These are phyloP conservation scores for Paracanthobrama guichenoti DNA, from an alignment of 2,113 vertebrate genomes.

Conservation along the genomic window DNA sequence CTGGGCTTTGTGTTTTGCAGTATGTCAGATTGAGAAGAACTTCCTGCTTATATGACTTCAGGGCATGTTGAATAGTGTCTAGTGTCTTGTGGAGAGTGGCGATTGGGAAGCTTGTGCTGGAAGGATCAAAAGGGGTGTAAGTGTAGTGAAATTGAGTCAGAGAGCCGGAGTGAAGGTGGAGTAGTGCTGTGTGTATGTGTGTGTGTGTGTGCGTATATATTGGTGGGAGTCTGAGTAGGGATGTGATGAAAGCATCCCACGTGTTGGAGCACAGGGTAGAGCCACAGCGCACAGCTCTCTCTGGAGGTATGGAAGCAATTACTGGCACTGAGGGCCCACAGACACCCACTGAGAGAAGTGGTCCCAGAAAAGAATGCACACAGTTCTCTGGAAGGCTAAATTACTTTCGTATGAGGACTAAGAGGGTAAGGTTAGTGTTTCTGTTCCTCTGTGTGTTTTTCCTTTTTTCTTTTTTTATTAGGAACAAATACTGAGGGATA, in stretches of 20 bases:
- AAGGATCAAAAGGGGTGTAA: slow-evolving; percentile 34
- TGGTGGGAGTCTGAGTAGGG: slow-evolving; percentile 65
- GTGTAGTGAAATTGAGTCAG: slow-evolving; percentile 38
- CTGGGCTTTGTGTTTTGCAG: slow-evolving; percentile 34
- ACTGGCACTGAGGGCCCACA: slow-evolving; percentile 83
- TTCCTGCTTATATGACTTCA: slow-evolving; percentile 45
- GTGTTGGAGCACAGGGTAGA: slow-evolving; percentile 68
- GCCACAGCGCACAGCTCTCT: slow-evolving; percentile 64
- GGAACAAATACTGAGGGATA: slow-evolving; percentile 75
- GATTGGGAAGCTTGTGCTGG: slow-evolving; percentile 28
- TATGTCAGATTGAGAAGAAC: slow-evolving; percentile 32
- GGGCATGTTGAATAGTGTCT: slow-evolving; percentile 40
- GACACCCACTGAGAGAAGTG: slow-evolving; percentile 80
- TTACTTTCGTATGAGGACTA: slow-evolving; percentile 81
- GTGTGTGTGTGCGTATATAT: slow-evolving; percentile 65
- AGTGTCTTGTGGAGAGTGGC: slow-evolving; percentile 34
- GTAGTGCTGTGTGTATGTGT: slow-evolving; percentile 47
- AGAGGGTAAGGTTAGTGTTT: slow-evolving; percentile 76
- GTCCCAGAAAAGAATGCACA: slow-evolving; percentile 71
- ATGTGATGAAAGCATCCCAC: slow-evolving; percentile 68
- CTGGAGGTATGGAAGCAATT: slow-evolving; percentile 90
- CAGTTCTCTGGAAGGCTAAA: slow-evolving; percentile 80
- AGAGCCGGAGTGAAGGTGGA: slow-evolving; percentile 28
- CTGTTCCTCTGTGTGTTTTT: slow-evolving; percentile 39
- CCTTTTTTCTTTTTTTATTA: slow-evolving; percentile 72